phyloP scores from a whole-genome alignment of 2,797 vertebrate genomes.

The Nyctalus aviator region DNA sequence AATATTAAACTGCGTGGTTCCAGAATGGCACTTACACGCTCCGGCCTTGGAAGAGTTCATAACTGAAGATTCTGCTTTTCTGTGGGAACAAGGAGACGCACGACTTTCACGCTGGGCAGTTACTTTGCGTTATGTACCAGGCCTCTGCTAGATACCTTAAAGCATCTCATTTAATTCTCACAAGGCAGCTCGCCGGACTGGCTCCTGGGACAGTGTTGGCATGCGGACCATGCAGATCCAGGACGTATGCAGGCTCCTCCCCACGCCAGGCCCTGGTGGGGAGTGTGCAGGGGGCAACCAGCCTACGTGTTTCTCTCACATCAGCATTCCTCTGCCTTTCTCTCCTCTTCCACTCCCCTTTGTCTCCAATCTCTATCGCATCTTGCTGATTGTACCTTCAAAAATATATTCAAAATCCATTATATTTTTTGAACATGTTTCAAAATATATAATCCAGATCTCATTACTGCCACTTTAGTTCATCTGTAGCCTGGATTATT shows the following conservation, averaged over 20 bases:
- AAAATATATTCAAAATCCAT: slow-evolving; percentile 24
- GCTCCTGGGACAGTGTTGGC: too few species aligned
- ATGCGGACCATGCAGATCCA: too few species aligned
- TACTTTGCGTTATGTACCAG: not conserved
- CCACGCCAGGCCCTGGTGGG: too few species aligned
- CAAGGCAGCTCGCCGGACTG: not conserved
- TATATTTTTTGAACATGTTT: not conserved
- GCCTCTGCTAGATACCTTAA: slow-evolving; percentile 27
- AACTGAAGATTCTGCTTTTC: slow-evolving; percentile 51
- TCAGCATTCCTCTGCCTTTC: too few species aligned
- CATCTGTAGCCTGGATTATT: not conserved
- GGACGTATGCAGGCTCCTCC: too few species aligned
- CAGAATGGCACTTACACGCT: not conserved
- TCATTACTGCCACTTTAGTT: not conserved
- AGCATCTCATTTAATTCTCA: slow-evolving; percentile 62
- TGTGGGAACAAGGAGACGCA: not conserved
- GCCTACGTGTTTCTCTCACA: too few species aligned
- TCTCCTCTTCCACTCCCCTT: not conserved
- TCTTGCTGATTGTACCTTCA: slow-evolving; percentile 13
- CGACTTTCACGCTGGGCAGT: not conserved
- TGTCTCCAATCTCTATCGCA: slow-evolving; percentile 24
- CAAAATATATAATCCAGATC: not conserved
- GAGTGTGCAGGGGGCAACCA: too few species aligned
- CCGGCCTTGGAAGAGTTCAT: not conserved
- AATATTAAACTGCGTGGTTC: not conserved